Base-by-base conservation (phyloP, 1,140 invertebrate species). In the Drosophila arizonae region DNA sequence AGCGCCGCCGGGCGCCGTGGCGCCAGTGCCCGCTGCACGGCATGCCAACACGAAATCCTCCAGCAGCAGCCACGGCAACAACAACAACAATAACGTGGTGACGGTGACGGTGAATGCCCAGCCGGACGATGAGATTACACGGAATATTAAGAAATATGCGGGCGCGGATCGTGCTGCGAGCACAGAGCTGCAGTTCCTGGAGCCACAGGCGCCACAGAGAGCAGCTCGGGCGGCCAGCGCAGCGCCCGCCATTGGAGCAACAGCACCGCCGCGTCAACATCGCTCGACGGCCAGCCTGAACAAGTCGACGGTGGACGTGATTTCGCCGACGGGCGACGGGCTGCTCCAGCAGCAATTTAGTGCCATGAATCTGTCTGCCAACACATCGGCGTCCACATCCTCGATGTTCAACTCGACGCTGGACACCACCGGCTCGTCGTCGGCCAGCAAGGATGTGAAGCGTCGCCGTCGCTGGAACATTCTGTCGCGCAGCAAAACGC, bases 401-500 rank as follows among this genome's bases (percentile, higher is more conserved):
- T 89, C 85, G 46, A 58, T 86, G 58, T 77, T 73, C 17, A 90
- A 82, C 24, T 80, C 76, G 6, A 91, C 90, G 46, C 61, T 87
- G 61, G 77, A 90, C 26, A 88, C 82, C 17, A 88, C 76, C 8
- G 67, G 75, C 11, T 79, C 79, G 10, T 87, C 82, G 10, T 54
- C 76, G 58, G 84, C 84, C 72, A 87, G 82, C 63, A 94, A 93
- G 65, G 94, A 94, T 69, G 64, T 48, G 21, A 94, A 94, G 72
- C 94, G 94, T 58, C 92, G 94, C 55, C 92, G 94, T 51, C 82
- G 94, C 11, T 95, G 94, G 94, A 94, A 93, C 6, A 93, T 95
- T 71, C 93, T 95, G 52, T 94, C 94, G 58, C 93, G 94, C 15
- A 92, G 93, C 76, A 93, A 93, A 69, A 93, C 92, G 3, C 84